These are phyloP conservation scores for Mamestra brassicae DNA, from an alignment of 2,888 invertebrate species.

Conservation along the genomic window DNA sequence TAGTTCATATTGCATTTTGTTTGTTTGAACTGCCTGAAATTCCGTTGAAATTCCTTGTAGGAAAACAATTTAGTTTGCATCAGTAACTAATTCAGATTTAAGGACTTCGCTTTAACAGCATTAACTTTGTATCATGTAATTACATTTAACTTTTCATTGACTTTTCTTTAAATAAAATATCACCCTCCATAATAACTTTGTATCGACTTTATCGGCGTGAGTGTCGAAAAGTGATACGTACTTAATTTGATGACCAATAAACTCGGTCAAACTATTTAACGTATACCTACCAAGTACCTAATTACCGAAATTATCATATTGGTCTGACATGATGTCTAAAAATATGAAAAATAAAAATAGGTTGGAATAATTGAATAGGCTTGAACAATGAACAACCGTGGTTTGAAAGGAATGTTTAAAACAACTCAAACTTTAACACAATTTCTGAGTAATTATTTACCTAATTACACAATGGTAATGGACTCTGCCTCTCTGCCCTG, in stretches of 20 bases:
- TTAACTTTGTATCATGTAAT: neutral
- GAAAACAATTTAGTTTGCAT: neutral
- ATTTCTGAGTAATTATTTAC: neutral
- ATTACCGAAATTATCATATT: conserved; percentile 12
- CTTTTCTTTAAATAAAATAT: conserved; percentile 13
- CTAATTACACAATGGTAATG: neutral
- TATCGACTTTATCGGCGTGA: neutral
- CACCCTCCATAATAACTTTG: conserved; percentile 17
- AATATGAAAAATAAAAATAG: neutral
- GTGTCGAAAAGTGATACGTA: conserved; percentile 14
- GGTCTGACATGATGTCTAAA: neutral
- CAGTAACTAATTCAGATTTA: neutral
- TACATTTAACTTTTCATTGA: neutral
- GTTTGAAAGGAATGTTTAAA: too few relatives aligned
- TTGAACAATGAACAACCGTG: neutral
- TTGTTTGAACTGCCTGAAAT: neutral
- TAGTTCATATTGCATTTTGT: neutral
- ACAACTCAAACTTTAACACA: too few relatives aligned
- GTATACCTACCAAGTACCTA: neutral
- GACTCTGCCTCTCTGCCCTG: neutral
- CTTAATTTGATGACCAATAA: conserved; percentile 23
- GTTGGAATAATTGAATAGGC: neutral
- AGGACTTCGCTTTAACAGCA: neutral
- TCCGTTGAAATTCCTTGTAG: neutral
- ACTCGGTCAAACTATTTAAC: conserved; percentile 2